These are phyloP conservation scores for Pampus argenteus DNA, from an alignment of 2,797 vertebrate species.

Conservation along the genomic window DNA sequence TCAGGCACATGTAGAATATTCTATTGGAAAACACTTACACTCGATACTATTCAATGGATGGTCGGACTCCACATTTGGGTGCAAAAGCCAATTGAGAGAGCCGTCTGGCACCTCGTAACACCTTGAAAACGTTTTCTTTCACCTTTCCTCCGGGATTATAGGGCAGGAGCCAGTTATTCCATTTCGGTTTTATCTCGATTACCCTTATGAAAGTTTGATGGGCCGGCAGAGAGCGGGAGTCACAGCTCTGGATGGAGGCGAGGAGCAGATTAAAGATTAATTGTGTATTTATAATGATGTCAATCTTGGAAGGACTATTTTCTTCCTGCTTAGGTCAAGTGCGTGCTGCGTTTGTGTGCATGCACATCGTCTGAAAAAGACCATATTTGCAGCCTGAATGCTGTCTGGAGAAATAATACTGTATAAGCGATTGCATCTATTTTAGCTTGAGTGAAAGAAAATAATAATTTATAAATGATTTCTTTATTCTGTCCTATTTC, in stretches of 20 bases:
- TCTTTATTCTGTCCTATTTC: too few relatives aligned
- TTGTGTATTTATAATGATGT: constrained; percentile 61
- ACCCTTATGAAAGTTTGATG: constrained; percentile 83
- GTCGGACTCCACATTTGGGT: constrained; percentile 8
- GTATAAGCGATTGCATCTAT: too few relatives aligned
- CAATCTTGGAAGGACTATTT: constrained; percentile 14
- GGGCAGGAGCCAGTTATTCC: constrained; percentile 44
- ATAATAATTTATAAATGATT: too few relatives aligned
- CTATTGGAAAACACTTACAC: constrained; percentile 22
- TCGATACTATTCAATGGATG: neutral
- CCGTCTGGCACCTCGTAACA: constrained; percentile 68
- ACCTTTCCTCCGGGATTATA: constrained; percentile 42
- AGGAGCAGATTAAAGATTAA: constrained; percentile 79
- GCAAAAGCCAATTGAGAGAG: constrained; percentile 38
- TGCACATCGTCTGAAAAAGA: constrained; percentile 1
- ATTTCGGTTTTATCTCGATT: constrained; percentile 83
- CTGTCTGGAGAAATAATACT: neutral
- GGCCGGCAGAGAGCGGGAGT: constrained; percentile 43
- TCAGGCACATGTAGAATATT: constrained; percentile 40
- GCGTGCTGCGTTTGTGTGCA: neutral
- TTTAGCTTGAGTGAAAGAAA: too few relatives aligned
- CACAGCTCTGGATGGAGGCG: constrained; percentile 63
- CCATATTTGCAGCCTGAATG: neutral
- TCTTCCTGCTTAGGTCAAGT: constrained; percentile 14
- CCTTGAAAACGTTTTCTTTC: constrained; percentile 49